Conservation (phyloP, 37 sponge, comb jelly and placozoan species). For the Ianthella basta region DNA sequence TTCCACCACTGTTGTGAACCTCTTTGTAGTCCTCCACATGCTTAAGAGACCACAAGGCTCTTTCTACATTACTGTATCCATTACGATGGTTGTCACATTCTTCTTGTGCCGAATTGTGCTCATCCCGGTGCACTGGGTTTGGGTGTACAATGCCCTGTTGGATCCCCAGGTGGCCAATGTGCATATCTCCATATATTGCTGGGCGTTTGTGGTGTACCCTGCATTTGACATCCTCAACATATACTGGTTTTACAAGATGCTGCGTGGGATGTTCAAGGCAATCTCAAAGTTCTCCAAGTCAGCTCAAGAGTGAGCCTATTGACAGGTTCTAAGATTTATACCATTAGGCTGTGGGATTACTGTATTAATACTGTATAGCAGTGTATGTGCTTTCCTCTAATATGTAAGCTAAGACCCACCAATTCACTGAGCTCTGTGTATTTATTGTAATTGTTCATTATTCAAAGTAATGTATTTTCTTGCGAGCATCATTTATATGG, state of each 20-base stretch:
- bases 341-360: too few relatives aligned
- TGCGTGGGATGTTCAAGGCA: constrained; percentile 44
- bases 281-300: neutral
- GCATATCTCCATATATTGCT: constrained; percentile 5
- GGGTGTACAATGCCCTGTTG: neutral
- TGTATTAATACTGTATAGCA: too few relatives aligned
- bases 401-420: too few relatives aligned
- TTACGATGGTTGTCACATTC: constrained; percentile 55
- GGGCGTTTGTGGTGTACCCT: constrained; percentile 27
- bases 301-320: neutral
- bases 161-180: neutral
- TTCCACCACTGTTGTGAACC: constrained; percentile 71
- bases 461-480: too few relatives aligned
- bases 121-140: constrained; percentile 61
- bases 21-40: constrained; percentile 25
- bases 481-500: too few relatives aligned
- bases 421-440: too few relatives aligned
- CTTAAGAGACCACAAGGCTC: constrained; percentile 1
- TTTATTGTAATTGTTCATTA: too few relatives aligned
- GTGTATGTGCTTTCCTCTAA: too few relatives aligned
- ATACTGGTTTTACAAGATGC: constrained; percentile 68
- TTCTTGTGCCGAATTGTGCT: constrained; percentile 55
- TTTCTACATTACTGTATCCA: constrained; percentile 23
- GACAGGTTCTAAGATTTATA: neutral
- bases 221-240: constrained; percentile 71